phyloP scores from a whole-genome alignment of 2,888 invertebrate genomes.

The Tiliacea aurago region DNA sequence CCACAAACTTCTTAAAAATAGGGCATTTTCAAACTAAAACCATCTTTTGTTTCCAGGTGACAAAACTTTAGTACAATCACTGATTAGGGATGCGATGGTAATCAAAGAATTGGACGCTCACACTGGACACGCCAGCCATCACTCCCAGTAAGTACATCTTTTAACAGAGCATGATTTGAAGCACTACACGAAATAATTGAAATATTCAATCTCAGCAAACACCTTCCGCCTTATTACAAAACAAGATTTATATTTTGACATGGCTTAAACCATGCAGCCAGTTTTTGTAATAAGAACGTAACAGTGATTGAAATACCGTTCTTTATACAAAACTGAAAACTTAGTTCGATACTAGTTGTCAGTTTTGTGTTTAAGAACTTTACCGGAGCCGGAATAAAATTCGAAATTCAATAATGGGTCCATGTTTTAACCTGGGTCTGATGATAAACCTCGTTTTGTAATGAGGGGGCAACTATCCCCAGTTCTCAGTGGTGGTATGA shows the following conservation, averaged over 20 bases:
- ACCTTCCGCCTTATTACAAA: no score
- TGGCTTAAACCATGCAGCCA: no score
- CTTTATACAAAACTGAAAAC: no score
- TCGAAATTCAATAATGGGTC: no score
- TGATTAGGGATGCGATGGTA: conserved; percentile 97
- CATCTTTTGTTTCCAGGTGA: conserved; percentile 92
- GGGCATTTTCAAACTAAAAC: background rate
- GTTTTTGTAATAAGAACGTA: no score
- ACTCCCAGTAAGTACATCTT: conserved; percentile 93
- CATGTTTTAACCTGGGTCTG: no score
- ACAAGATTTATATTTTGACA: no score
- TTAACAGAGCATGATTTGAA: conserved; percentile 75
- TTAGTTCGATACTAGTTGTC: no score
- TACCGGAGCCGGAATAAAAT: no score
- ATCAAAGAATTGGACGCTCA: conserved; percentile 95
- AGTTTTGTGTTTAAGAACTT: no score
- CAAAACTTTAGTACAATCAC: conserved; percentile 96
- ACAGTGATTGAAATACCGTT: no score
- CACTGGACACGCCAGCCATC: conserved; percentile 92
- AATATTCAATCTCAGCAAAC: conserved; percentile 17
- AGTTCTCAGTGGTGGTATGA: conserved; percentile 41
- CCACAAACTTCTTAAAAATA: background rate
- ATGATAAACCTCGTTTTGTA: no score
- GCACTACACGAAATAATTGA: conserved; percentile 54
- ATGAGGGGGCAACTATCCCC: background rate